Evolutionary conservation across 2,113 vertebrate species (phyloP), one percentile per base, ranked within the genome.

Genomic region (Verasper variegatus): DNA sequence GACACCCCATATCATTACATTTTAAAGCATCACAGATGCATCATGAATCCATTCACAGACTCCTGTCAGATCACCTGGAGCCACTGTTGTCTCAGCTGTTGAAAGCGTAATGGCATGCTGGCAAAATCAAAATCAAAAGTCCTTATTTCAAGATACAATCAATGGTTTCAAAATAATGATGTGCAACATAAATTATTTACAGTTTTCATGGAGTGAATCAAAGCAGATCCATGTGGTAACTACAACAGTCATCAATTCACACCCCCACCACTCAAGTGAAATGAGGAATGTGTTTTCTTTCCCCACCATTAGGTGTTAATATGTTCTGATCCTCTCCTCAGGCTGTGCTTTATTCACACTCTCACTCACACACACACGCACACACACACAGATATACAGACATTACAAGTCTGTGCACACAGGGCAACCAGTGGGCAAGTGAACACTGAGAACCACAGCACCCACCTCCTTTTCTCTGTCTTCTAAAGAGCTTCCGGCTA

Each of bases 251-350:
- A 59, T 68, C 52, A 31, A 23, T 60, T 78, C 58, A 57, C 80
- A 71, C 37, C 35, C 27, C 35, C 17, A 3, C 40, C 10, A 18
- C 65, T 58, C 4, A 13, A 1, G 68, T 52, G 60, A 55, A 68
- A 64, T 27, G 37, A 66, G 68, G 31, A 31, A 31, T 31, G 31
- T 31, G 31, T 31, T 59, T 64, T 51, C 45, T 26, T 66, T 55
- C 54, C 27, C 40, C 52, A 40, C 40, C 77, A 20, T 62, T 54
- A 71, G 73, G 68, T 77, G 69, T 74, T 78, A 71, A 76, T 68
- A 9, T 59, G 67, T 42, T 78, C 71, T 63, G 51, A 77, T 68
- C 73, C 14, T 37, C 18, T 52, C 65, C 59, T 70, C 35, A 2
- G 2, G 75, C 58, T 71, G 42, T 74, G 35, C 58, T 68, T 55